These are phyloP conservation scores for Capreolus pygargus DNA, from an alignment of 2,113 vertebrate genomes.

Conservation along the genomic window DNA sequence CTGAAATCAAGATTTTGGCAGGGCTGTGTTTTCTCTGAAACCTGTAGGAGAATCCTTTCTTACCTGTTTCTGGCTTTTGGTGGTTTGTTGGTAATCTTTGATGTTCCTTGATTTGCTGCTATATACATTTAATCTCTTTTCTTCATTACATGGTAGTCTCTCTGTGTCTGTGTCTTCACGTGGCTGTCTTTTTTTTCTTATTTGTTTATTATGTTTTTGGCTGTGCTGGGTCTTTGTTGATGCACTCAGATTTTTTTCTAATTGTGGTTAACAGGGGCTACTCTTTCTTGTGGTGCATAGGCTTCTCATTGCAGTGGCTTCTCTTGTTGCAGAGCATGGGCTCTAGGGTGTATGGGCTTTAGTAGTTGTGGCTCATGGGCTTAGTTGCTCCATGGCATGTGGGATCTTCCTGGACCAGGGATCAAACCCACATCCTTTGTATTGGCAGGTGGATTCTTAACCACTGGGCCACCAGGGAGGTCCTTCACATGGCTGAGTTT, in stretches of 20 bases:
- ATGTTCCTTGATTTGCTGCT: neutral
- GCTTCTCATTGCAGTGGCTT: neutral
- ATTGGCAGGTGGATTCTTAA: neutral
- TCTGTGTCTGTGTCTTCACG: neutral
- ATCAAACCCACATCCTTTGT: neutral
- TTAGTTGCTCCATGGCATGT: neutral
- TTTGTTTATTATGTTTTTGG: neutral
- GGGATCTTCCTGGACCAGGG: neutral
- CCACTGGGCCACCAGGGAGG: neutral
- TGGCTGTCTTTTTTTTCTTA: neutral
- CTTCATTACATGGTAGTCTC: neutral
- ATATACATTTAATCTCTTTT: neutral
- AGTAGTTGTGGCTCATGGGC: neutral
- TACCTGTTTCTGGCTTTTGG: neutral
- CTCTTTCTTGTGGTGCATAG: neutral
- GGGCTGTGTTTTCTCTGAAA: neutral
- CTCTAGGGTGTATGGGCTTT: neutral
- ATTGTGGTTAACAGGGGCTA: neutral
- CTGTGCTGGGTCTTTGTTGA: neutral
- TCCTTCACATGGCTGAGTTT: neutral
- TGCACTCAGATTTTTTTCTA: neutral
- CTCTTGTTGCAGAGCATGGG: neutral
- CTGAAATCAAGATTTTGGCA: neutral
- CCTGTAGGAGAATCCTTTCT: neutral
- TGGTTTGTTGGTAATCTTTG: neutral